A percentile compares a stretch with the other conserved stretches of the same genome.
Conservation (phyloP, 2,113 vertebrate genomes). For the Raja brachyura region DNA sequence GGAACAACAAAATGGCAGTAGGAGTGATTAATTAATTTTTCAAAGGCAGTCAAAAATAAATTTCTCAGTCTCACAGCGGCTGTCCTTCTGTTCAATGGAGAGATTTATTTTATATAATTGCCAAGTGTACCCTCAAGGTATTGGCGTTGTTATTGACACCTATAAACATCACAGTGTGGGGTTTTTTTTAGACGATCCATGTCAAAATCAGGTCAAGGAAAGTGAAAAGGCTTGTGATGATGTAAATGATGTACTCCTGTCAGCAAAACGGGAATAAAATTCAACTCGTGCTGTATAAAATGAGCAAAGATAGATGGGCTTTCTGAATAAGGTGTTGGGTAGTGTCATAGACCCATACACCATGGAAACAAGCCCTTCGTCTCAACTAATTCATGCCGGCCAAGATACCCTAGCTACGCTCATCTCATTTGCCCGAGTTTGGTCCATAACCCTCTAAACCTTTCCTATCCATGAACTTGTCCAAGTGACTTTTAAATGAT, state of each 20-base stretch:
- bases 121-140: slow-evolving; percentile 24
- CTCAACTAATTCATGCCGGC: no score
- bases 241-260: not conserved
- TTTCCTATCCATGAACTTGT: no score
- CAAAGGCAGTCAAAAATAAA: not conserved
- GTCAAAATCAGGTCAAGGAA: slow-evolving; percentile 24
- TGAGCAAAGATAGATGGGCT: not conserved
- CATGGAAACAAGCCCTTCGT: no score
- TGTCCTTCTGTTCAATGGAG: not conserved
- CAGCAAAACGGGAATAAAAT: not conserved
- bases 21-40: not conserved
- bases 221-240: not conserved
- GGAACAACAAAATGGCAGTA: not conserved
- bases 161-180: not conserved
- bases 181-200: slow-evolving; percentile 15
- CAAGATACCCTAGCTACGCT: no score
- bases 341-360: no score
- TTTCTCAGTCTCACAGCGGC: not conserved
- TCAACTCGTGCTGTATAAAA: not conserved
- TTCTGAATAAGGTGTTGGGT: no score
- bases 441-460: no score
- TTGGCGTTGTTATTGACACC: not conserved
- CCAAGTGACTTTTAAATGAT: no score
- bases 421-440: no score
- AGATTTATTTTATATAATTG: not conserved